phyloP scores from a whole-genome alignment of 2,113 vertebrate species.

The Gasterosteus nipponicus region DNA sequence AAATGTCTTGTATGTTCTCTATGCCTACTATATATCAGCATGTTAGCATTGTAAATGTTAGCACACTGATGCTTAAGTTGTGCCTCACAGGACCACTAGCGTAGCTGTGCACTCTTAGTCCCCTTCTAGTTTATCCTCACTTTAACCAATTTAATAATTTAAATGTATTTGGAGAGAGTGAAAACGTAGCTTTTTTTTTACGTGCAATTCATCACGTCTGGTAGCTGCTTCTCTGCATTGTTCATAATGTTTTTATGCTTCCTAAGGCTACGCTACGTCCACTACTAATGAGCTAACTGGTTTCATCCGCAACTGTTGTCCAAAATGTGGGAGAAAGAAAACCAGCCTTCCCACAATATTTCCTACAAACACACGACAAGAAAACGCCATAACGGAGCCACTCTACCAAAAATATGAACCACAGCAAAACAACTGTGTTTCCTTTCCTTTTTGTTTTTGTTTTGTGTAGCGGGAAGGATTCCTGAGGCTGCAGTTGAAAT shows the following conservation, averaged over 20 bases:
- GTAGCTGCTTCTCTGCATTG: background rate
- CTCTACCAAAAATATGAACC: conserved; percentile 31
- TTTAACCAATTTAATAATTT: conserved; percentile 2
- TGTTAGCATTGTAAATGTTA: background rate
- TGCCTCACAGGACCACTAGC: background rate
- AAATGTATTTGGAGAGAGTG: background rate
- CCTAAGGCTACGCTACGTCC: background rate
- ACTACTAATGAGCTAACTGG: conserved; percentile 30
- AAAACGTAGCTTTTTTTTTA: background rate
- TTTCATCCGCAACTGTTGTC: conserved; percentile 25
- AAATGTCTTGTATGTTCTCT: background rate
- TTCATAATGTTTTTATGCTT: conserved; percentile 16
- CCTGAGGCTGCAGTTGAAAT: conserved; percentile 59
- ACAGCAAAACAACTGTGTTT: conserved; percentile 33
- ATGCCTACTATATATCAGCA: background rate
- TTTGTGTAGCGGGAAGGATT: conserved; percentile 30
- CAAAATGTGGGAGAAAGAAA: conserved; percentile 41
- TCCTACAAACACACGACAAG: conserved; percentile 50
- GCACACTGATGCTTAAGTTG: background rate
- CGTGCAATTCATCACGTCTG: background rate
- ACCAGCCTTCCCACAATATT: conserved; percentile 31
- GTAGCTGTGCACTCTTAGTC: background rate
- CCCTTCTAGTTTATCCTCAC: background rate
- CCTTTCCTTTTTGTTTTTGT: background rate
- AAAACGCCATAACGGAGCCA: conserved; percentile 44